These are phyloP conservation scores for Hipparchia semele DNA, from an alignment of 2,888 invertebrate genomes.

Conservation along the genomic window DNA sequence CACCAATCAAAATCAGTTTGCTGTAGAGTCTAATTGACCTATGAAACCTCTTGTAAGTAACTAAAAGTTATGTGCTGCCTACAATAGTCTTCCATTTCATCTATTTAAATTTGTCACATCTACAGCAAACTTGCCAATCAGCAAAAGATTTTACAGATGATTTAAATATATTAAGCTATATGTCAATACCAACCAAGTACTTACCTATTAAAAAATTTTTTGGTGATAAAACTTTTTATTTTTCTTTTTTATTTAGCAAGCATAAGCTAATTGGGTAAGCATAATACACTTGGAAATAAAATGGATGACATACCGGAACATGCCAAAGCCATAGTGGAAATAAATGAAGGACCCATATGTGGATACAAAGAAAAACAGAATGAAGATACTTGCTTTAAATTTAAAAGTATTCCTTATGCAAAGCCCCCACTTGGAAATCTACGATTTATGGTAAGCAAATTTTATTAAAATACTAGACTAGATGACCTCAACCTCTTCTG, in stretches of 20 bases:
- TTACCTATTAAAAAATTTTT: too few species aligned
- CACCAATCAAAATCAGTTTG: background rate
- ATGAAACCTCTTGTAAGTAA: background rate
- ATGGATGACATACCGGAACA: constrained; percentile 36
- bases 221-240: background rate
- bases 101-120: background rate
- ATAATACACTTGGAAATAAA: background rate
- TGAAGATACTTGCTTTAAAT: constrained; percentile 58
- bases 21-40: background rate
- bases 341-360: constrained; percentile 62
- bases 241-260: background rate
- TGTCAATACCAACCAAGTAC: too few species aligned
- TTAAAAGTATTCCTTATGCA: constrained; percentile 71
- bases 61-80: background rate
- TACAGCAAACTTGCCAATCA: too few species aligned
- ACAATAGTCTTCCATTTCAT: background rate
- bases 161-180: too few species aligned
- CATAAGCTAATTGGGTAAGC: too few species aligned
- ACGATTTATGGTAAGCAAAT: constrained; percentile 63
- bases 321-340: constrained; percentile 47
- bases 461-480: background rate
- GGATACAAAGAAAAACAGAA: constrained; percentile 58
- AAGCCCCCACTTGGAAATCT: constrained; percentile 65
- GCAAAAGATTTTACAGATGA: too few species aligned
- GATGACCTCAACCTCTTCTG: too few species aligned